A percentile compares a stretch with the other conserved stretches of the same genome.
phyloP scores from a whole-genome alignment of 2,113 vertebrate genomes.

The Misgurnus anguillicaudatus region DNA sequence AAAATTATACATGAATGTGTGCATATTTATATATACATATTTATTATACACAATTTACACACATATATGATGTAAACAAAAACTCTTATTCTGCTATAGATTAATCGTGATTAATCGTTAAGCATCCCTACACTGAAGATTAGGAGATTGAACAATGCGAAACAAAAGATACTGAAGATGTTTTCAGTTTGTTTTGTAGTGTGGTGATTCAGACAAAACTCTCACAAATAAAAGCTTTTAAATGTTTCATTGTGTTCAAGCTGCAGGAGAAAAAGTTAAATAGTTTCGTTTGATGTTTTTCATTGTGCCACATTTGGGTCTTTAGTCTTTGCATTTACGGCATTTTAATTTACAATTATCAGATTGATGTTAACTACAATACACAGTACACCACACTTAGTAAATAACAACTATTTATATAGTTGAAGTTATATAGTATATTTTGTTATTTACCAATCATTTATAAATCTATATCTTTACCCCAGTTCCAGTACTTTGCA shows the following conservation, averaged over 20 bases:
- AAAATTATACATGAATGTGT: too few species aligned
- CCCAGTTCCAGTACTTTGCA: neutral
- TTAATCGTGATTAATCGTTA: too few species aligned
- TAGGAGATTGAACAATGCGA: too few species aligned
- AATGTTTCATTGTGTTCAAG: slow-evolving; percentile 34
- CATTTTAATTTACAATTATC: neutral
- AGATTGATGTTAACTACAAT: slow-evolving; percentile 1
- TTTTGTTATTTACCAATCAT: neutral
- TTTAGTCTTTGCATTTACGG: neutral
- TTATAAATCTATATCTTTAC: too few species aligned
- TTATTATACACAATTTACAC: too few species aligned
- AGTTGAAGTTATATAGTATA: too few species aligned
- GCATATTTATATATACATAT: too few species aligned
- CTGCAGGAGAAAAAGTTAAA: neutral
- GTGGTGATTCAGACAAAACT: slow-evolving; percentile 25
- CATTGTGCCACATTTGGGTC: neutral
- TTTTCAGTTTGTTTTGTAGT: neutral
- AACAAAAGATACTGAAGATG: too few species aligned
- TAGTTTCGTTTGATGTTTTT: neutral
- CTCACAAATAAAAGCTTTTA: slow-evolving; percentile 28
- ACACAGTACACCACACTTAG: neutral
- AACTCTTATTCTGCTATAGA: too few species aligned
- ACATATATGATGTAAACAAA: too few species aligned
- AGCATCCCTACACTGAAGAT: too few species aligned
- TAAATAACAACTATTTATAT: neutral